phyloP scores from a whole-genome alignment of 2,888 invertebrate genomes.

The Ormia ochracea region DNA sequence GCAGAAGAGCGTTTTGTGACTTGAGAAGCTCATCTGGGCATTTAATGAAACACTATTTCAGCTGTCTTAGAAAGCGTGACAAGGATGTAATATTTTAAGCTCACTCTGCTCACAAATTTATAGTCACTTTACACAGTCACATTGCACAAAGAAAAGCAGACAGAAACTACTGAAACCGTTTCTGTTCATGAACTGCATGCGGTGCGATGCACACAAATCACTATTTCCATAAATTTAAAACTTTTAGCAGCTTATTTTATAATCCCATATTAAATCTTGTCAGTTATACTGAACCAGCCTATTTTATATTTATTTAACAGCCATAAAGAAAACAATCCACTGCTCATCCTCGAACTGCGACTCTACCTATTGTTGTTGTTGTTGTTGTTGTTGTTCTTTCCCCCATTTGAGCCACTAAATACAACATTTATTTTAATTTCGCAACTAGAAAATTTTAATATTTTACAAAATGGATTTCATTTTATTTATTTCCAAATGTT shows the following conservation, averaged over 20 bases:
- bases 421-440: constrained; percentile 60
- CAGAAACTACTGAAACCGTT: no score
- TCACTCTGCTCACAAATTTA: no score
- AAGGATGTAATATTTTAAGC: neutral
- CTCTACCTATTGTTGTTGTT: constrained; percentile 25
- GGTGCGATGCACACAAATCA: no score
- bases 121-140: no score
- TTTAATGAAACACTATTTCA: neutral
- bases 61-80: neutral
- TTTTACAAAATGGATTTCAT: constrained; percentile 51
- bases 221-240: neutral
- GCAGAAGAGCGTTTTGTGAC: neutral
- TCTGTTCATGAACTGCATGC: no score
- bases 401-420: constrained; percentile 56
- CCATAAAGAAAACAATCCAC: neutral
- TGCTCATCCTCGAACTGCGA: neutral
- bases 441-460: constrained; percentile 56
- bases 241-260: no score
- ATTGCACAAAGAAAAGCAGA: no score
- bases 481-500: constrained; percentile 48
- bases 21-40: neutral
- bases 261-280: neutral
- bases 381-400: no score
- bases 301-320: neutral
- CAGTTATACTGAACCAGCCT: neutral